Conservation (phyloP, 1,140 invertebrate species). For the Aphaenogaster rudis region DNA sequence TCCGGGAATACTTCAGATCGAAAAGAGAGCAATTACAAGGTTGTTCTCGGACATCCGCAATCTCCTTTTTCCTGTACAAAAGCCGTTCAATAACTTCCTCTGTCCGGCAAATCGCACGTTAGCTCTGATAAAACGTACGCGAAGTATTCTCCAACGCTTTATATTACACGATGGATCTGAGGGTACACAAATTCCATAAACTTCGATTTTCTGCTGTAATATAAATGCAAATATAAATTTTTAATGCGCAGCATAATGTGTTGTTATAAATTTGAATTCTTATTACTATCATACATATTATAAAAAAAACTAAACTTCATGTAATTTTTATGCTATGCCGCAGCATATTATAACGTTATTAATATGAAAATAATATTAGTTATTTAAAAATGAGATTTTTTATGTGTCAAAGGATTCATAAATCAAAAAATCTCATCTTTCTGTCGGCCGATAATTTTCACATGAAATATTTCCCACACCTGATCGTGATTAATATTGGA, state of each 20-base stretch:
- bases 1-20: background rate
- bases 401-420: no score
- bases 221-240: conserved; percentile 17
- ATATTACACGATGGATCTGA: background rate
- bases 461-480: no score
- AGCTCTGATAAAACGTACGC: background rate
- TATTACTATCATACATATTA: background rate
- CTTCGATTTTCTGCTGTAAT: background rate
- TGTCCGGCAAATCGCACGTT: background rate
- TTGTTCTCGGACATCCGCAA: conserved; percentile 1
- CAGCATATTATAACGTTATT: background rate
- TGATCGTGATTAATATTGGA: no score
- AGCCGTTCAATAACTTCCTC: conserved; percentile 9
- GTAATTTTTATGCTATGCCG: background rate
- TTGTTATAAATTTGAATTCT: conserved; percentile 16
- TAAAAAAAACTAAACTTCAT: background rate
- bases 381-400: no score
- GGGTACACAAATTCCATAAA: background rate
- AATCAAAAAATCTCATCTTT: no score
- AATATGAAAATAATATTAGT: background rate
- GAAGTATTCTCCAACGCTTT: background rate
- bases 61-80: conserved; percentile 22
- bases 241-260: background rate
- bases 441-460: no score
- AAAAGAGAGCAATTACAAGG: conserved; percentile 15